A percentile compares a stretch with the other conserved stretches of the same genome.
phyloP scores from a whole-genome alignment of 2,113 vertebrate genomes.

The Agelaius tricolor region DNA sequence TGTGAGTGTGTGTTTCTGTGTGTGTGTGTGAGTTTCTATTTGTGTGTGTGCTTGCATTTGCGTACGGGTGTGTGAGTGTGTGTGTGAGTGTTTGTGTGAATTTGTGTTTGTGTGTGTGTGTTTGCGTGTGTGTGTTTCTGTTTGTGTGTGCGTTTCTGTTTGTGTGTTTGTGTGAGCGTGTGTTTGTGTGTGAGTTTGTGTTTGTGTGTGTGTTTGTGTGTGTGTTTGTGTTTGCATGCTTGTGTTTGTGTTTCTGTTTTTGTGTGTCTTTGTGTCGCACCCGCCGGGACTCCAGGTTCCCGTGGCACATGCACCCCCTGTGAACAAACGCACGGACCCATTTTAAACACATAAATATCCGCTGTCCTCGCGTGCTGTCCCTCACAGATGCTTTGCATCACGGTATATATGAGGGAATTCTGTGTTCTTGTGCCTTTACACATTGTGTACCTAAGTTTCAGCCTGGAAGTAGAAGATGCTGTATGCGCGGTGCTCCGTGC shows the following conservation, averaged over 20 bases:
- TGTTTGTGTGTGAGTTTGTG: not conserved
- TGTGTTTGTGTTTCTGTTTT: not conserved
- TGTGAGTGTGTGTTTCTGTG: too few relatives aligned
- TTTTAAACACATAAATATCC: fast-evolving
- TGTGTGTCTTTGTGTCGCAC: not conserved
- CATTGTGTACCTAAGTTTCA: fast-evolving
- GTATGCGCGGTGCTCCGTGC: fast-evolving
- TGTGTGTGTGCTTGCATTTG: too few relatives aligned
- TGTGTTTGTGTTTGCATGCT: not conserved
- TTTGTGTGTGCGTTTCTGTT: not conserved
- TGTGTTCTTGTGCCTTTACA: fast-evolving
- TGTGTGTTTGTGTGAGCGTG: not conserved
- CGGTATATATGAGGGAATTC: fast-evolving
- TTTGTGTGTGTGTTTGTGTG: not conserved
- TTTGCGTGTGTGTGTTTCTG: not conserved
- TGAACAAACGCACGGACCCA: fast-evolving
- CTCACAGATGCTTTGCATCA: not conserved
- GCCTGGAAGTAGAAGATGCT: fast-evolving
- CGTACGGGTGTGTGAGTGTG: too few relatives aligned
- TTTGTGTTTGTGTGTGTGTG: too few relatives aligned
- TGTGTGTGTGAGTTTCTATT: too few relatives aligned
- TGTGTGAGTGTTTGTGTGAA: not conserved
- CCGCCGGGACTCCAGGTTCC: too few relatives aligned
- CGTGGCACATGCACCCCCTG: fast-evolving
- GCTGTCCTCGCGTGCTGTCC: fast-evolving